A percentile compares a stretch with the other conserved stretches of the same genome.
phyloP scores from a whole-genome alignment of 2,113 vertebrate species.

The Vireo altiloquus region DNA sequence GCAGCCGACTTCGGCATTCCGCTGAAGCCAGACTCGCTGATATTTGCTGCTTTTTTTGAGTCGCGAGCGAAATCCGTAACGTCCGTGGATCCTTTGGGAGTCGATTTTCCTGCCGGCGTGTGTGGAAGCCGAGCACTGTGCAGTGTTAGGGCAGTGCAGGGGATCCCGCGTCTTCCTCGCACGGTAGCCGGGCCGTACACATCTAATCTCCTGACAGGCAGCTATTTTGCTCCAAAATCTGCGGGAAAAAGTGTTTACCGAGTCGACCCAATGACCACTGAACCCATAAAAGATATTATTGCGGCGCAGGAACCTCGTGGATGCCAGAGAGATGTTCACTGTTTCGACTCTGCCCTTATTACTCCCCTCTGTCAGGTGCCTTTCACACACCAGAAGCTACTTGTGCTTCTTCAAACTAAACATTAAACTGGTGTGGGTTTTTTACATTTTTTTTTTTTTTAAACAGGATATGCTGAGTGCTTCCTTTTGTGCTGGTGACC shows the following conservation, averaged over 20 bases:
- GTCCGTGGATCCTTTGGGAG: not conserved
- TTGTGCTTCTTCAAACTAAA: not conserved
- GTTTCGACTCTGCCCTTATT: not conserved
- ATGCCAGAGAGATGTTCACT: not conserved
- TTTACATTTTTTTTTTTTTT: not conserved
- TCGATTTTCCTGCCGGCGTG: not conserved
- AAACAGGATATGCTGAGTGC: slow-evolving; percentile 4
- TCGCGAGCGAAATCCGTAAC: not conserved
- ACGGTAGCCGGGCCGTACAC: fast-evolving
- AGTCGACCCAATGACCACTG: not conserved
- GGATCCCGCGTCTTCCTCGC: not conserved
- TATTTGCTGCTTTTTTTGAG: not conserved
- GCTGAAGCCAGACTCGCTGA: not conserved
- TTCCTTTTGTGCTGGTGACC: slow-evolving; percentile 25
- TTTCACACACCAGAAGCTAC: not conserved
- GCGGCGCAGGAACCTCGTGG: fast-evolving
- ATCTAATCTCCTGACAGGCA: not conserved
- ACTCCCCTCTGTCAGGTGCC: not conserved
- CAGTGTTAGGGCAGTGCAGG: not conserved
- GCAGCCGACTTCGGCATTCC: not conserved
- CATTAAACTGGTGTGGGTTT: not conserved
- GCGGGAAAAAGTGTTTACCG: not conserved
- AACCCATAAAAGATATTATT: not conserved
- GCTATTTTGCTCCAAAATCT: not conserved
- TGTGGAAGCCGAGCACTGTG: not conserved